Percentiles rank a stretch among this genome's conserved stretches.
These are phyloP conservation scores for Mercenaria mercenaria DNA, from an alignment of 1,140 invertebrate genomes.

Conservation along the genomic window DNA sequence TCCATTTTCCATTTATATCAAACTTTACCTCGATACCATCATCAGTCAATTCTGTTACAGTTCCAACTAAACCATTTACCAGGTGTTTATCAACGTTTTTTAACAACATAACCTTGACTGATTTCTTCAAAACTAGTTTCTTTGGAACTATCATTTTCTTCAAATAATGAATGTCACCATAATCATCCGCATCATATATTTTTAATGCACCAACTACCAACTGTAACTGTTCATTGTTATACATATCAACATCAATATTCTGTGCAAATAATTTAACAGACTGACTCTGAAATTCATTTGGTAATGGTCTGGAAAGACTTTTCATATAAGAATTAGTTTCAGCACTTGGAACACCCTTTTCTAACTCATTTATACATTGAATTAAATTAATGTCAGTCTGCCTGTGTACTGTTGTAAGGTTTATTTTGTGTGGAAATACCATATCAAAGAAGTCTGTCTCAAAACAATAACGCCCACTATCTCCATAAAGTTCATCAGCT, in stretches of 20 bases:
- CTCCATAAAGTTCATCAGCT: background rate
- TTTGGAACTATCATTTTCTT: background rate
- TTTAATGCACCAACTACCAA: background rate
- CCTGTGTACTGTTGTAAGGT: background rate
- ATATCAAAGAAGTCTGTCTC: background rate
- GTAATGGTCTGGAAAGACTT: background rate
- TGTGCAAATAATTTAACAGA: background rate
- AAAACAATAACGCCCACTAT: background rate
- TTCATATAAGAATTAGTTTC: background rate
- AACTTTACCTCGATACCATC: slow-evolving; percentile 14
- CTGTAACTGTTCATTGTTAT: background rate
- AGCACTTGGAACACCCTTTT: background rate
- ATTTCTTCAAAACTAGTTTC: background rate
- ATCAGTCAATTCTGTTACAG: slow-evolving; percentile 15
- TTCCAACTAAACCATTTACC: slow-evolving; percentile 33
- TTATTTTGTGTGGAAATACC: background rate
- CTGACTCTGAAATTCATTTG: background rate
- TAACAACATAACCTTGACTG: slow-evolving; percentile 18
- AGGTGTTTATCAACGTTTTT: slow-evolving; percentile 18
- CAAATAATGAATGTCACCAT: background rate
- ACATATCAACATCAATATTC: slow-evolving; percentile 2
- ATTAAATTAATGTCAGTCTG: background rate
- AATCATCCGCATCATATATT: background rate
- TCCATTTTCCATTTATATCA: background rate
- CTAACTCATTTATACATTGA: background rate